Conservation (phyloP, 2,888 invertebrate genomes). For the Nemoura dubitans region DNA sequence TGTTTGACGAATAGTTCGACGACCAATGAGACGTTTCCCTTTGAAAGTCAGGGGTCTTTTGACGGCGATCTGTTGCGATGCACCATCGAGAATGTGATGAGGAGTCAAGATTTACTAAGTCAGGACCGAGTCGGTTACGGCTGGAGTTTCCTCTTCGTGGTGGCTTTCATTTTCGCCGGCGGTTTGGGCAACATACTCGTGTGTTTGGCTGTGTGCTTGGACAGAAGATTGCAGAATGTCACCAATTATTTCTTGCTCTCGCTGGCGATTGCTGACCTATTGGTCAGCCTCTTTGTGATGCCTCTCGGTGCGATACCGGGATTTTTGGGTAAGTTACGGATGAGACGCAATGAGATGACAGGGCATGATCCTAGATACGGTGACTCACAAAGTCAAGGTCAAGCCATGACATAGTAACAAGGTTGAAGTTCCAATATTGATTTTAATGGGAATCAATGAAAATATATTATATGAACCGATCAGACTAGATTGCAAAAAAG, state of each 20-base stretch:
- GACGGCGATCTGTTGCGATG: constrained; percentile 13
- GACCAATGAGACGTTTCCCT: background rate
- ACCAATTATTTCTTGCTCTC: constrained; percentile 96
- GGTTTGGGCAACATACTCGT: constrained; percentile 92
- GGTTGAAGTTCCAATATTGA: too few relatives aligned
- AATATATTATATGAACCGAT: background rate
- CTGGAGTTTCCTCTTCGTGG: constrained; percentile 86
- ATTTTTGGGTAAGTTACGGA: constrained; percentile 91
- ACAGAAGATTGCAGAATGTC: constrained; percentile 90
- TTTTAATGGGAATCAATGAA: background rate
- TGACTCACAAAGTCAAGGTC: background rate
- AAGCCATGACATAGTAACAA: background rate
- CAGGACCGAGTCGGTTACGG: constrained; percentile 64
- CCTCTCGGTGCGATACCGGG: constrained; percentile 93
- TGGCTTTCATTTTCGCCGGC: constrained; percentile 87
- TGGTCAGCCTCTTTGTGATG: constrained; percentile 95
- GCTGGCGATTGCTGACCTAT: constrained; percentile 90
- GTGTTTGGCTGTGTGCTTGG: constrained; percentile 90
- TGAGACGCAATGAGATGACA: background rate
- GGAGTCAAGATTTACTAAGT: background rate
- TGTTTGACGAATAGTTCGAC: background rate
- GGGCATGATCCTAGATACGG: background rate
- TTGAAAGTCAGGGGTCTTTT: background rate
- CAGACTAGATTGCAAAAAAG: background rate
- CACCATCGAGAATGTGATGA: background rate